phyloP scores from a whole-genome alignment of 1,140 invertebrate species.

The Oreohelix idahoensis region DNA sequence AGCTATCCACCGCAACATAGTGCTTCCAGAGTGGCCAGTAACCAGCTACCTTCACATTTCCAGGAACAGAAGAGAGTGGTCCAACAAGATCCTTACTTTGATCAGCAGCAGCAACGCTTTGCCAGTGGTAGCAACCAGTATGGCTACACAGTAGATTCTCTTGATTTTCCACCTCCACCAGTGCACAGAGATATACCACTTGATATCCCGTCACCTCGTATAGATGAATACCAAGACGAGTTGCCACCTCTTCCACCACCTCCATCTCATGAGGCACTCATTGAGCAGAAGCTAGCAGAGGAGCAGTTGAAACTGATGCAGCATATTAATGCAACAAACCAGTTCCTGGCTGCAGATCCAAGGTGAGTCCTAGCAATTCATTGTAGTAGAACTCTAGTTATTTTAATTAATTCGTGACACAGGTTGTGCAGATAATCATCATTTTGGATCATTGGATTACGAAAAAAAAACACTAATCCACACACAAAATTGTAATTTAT shows the following conservation, averaged over 20 bases:
- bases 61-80: conserved; percentile 5
- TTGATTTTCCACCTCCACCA: conserved; percentile 55
- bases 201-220: conserved; percentile 17
- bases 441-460: too few species aligned
- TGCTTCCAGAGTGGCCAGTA: neutral
- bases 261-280: conserved; percentile 54
- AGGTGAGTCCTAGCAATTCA: neutral
- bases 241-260: conserved; percentile 65
- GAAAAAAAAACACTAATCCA: too few species aligned
- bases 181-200: conserved; percentile 57
- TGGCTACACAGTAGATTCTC: neutral
- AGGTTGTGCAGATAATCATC: too few species aligned
- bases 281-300: conserved; percentile 56
- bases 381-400: too few species aligned
- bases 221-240: conserved; percentile 59
- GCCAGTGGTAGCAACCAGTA: neutral
- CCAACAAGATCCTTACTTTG: neutral
- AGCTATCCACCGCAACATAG: neutral
- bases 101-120: neutral
- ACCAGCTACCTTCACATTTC: neutral
- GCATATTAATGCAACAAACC: conserved; percentile 37
- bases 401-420: too few species aligned
- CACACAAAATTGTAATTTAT: too few species aligned
- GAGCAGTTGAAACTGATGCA: conserved; percentile 55
- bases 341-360: conserved; percentile 28